Evolutionary conservation across 1,140 invertebrate species (phyloP), one percentile per base, ranked within the genome.

Genomic region (Drosophila guanche): DNA sequence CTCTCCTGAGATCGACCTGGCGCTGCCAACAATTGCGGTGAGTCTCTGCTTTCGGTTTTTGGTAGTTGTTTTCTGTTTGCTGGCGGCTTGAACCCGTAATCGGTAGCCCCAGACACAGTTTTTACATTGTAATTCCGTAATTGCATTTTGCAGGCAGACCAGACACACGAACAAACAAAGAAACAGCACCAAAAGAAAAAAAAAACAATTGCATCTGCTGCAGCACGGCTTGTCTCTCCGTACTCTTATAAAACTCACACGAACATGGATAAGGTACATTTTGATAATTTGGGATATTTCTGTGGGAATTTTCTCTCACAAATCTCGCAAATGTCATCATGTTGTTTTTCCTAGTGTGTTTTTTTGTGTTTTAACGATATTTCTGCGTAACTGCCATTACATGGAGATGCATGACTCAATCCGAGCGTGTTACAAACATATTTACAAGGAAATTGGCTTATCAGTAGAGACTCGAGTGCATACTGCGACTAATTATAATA

Each of bases 111-210:
- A 74, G 61, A 70, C 55, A 80, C 68, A 68, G 60, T 75, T 84
- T 71, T 78, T 84, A 84, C 79, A 81, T 67, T 85, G 81, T 81
- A 85, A 85, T 85, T 85, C 81, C 81, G 81, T 78, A 86, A 85
- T 86, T 81, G 66, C 74, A 88, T 73, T 73, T 73, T n/a, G 63
- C 66, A 69, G 62, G 45, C 66, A 67, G 45, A 25, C 68, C 48
- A 61, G 43, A 68, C 67, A 69, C 45, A 66, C 66, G 50, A 65
- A 52, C 23, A 54, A 41, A 16, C 59, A 55, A 29, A 68, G 20
- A 12, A 52, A 57, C 61, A 66, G 56, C 51, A 55, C 23, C 10
- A 27, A 2, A 6, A 16, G 10, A 51, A 45, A 46, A 41, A 76
- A 68, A 75, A 75, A 43, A 37, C 73, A 68, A 69, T 61, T 69